Evolutionary conservation across 2,888 invertebrate species (phyloP).

Genomic region (Poecilobothrus nobilitatus): DNA sequence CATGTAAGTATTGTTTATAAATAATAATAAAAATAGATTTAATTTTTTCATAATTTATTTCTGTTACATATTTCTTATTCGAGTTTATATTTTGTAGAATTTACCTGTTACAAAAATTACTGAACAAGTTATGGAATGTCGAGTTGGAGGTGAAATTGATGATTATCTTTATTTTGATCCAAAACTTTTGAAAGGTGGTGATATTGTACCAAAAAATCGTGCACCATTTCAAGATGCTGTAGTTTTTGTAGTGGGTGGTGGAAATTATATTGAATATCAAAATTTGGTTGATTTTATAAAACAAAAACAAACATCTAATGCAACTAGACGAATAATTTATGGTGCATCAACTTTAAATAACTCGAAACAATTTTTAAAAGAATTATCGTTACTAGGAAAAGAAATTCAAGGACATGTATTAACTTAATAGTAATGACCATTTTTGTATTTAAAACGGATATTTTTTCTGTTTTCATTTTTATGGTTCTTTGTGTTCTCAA

Average conservation of each 20-base stretch:
- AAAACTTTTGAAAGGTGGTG: slow-evolving; percentile 72
- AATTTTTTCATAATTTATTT: background rate
- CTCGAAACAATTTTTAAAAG: slow-evolving; percentile 88
- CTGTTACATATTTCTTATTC: background rate
- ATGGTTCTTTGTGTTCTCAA: background rate
- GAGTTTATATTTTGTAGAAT: slow-evolving; percentile 52
- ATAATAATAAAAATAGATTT: background rate
- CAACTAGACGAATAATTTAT: slow-evolving; percentile 76
- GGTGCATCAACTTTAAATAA: slow-evolving; percentile 92
- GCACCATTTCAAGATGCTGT: slow-evolving; percentile 77
- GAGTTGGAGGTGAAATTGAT: slow-evolving; percentile 66
- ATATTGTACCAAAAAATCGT: slow-evolving; percentile 55
- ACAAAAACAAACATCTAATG: slow-evolving; percentile 64
- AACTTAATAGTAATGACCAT: slow-evolving; percentile 31
- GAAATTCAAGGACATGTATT: slow-evolving; percentile 49
- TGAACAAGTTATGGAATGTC: slow-evolving; percentile 78
- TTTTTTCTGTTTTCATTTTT: background rate
- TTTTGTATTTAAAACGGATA: background rate
- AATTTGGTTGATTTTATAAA: slow-evolving; percentile 93
- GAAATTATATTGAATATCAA: slow-evolving; percentile 99
- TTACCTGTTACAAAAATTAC: slow-evolving; percentile 89
- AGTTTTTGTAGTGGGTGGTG: slow-evolving; percentile 85
- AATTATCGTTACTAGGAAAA: slow-evolving; percentile 70
- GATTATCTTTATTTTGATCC: slow-evolving; percentile 94
- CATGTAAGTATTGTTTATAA: slow-evolving; percentile 61